Percentiles rank a stretch among this genome's conserved stretches.
These are phyloP conservation scores for Chrysopilus asiliformis DNA, from an alignment of 2,888 invertebrate species.

Conservation along the genomic window DNA sequence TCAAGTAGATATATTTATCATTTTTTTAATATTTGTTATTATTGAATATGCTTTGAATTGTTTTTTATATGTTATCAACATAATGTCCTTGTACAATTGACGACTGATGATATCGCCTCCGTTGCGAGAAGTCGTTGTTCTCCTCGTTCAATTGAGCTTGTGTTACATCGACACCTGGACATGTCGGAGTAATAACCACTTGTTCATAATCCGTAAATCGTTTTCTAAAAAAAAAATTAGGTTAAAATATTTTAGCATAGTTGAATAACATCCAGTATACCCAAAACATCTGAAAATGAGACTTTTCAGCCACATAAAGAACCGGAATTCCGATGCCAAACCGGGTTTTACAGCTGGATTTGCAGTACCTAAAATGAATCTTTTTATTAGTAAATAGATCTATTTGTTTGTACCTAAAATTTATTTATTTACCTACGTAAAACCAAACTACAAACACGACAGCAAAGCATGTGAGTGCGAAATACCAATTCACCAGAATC, in stretches of 20 bases:
- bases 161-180: conserved; percentile 63
- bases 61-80: conserved; percentile 7
- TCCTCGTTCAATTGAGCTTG: conserved; percentile 86
- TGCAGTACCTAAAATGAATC: no score
- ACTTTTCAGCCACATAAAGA: conserved; percentile 65
- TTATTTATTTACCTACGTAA: no score
- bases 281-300: conserved; percentile 60
- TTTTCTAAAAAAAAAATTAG: conserved; percentile 36
- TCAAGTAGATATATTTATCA: no score
- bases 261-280: conserved; percentile 37
- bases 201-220: conserved; percentile 72
- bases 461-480: conserved; percentile 70
- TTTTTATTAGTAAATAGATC: no score
- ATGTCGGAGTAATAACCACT: conserved; percentile 70
- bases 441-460: conserved; percentile 78
- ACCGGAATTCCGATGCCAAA: conserved; percentile 66
- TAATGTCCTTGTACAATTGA: conserved; percentile 51
- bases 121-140: conserved; percentile 86
- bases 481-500: conserved; percentile 88
- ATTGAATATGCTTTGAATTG: no score
- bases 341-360: conserved; percentile 94
- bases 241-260: conserved; percentile 1
- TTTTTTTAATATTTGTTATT: no score
- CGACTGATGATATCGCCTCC: conserved; percentile 87
- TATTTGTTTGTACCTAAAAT: no score